Percentiles rank a stretch among this genome's conserved stretches.
These are phyloP conservation scores for Bombus soroeensis DNA, from an alignment of 1,140 invertebrate genomes.

Conservation along the genomic window DNA sequence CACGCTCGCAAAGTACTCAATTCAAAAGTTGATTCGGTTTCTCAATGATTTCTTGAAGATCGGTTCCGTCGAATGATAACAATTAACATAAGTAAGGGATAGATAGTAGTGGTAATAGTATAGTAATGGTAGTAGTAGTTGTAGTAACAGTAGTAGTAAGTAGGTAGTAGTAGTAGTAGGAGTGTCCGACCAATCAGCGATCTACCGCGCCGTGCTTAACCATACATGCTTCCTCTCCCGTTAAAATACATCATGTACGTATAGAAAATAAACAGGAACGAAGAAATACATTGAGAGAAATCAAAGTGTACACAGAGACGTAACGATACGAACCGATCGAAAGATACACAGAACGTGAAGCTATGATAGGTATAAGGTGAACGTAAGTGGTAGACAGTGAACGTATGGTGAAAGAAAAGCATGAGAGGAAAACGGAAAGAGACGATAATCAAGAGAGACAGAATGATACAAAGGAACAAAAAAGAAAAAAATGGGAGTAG, in stretches of 20 bases:
- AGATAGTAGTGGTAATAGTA: slow-evolving; percentile 66
- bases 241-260: slow-evolving; percentile 41
- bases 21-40: too few species aligned
- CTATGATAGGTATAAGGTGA: neutral
- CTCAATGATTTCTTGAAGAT: neutral
- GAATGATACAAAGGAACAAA: neutral
- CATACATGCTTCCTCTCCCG: slow-evolving; percentile 72
- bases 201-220: slow-evolving; percentile 77
- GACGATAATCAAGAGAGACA: slow-evolving; percentile 11
- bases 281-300: neutral
- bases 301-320: neutral
- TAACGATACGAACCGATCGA: slow-evolving; percentile 22
- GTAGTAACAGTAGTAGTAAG: slow-evolving; percentile 63
- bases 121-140: slow-evolving; percentile 46
- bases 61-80: slow-evolving; percentile 24
- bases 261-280: slow-evolving; percentile 11
- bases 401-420: neutral
- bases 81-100: slow-evolving; percentile 62
- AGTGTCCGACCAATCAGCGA: slow-evolving; percentile 68
- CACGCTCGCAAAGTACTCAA: too few species aligned
- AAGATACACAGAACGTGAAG: neutral
- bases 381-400: neutral
- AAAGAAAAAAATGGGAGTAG: slow-evolving; percentile 44
- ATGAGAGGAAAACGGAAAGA: neutral
- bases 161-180: slow-evolving; percentile 50